Conservation (phyloP, 2,888 invertebrate genomes). For the Torymus aiolomorphi region DNA sequence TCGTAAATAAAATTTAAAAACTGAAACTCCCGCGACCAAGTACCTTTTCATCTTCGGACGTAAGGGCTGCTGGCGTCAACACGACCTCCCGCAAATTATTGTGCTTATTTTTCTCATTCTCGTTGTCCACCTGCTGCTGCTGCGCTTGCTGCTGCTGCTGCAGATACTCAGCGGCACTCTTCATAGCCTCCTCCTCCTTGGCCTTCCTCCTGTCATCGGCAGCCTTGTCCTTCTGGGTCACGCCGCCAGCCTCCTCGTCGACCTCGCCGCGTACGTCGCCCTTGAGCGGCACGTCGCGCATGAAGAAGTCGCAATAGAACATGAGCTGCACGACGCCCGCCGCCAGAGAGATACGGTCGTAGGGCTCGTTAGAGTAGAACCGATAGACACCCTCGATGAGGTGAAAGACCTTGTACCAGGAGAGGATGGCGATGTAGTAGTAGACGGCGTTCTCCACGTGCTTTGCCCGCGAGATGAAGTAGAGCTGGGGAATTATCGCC, state of each 20-base stretch:
- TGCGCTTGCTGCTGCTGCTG: too few relatives aligned
- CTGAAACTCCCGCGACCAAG: too few relatives aligned
- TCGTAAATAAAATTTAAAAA: not conserved
- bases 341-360: slow-evolving; percentile 46
- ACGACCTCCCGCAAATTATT: slow-evolving; percentile 23
- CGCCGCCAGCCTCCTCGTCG: not conserved
- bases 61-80: slow-evolving; percentile 13
- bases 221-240: not conserved
- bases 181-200: slow-evolving; percentile 33
- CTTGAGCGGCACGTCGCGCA: slow-evolving; percentile 14
- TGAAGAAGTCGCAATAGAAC: slow-evolving; percentile 55
- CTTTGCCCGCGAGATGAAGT: slow-evolving; percentile 21
- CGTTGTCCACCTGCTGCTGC: not conserved
- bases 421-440: slow-evolving; percentile 38
- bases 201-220: not conserved
- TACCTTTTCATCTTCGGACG: slow-evolving; percentile 27
- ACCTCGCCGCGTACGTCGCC: not conserved
- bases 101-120: not conserved
- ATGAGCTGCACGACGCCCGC: slow-evolving; percentile 49
- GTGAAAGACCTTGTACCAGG: slow-evolving; percentile 33
- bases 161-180: not conserved
- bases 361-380: slow-evolving; percentile 24
- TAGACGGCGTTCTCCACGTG: slow-evolving; percentile 39
- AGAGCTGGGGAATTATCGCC: slow-evolving; percentile 50
- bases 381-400: slow-evolving; percentile 33